Evolutionary conservation across 2,113 vertebrate genomes (phyloP).

Genomic region (Passerina amoena): DNA sequence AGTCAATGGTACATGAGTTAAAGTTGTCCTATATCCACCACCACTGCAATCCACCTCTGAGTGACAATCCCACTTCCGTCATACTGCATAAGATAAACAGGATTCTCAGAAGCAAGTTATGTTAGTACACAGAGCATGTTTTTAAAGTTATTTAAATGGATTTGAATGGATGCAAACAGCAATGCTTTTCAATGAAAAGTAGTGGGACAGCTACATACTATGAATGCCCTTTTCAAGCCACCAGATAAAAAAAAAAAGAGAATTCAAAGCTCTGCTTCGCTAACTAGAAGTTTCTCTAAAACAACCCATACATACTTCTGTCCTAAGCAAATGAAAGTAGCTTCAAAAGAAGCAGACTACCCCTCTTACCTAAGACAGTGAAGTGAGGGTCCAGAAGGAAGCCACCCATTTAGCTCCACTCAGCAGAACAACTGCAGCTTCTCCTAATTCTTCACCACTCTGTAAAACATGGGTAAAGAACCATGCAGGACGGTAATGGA

Average conservation of each 20-base stretch:
- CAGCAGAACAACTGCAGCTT: conserved; percentile 36
- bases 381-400: conserved; percentile 41
- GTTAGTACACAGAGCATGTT: not conserved
- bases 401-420: conserved; percentile 46
- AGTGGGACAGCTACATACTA: not conserved
- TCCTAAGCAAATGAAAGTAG: not conserved
- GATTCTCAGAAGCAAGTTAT: not conserved
- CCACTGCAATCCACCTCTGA: not conserved
- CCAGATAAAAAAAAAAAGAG: not conserved
- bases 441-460: conserved; percentile 55
- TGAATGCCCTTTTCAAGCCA: not conserved
- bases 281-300: not conserved
- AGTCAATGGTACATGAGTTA: not conserved
- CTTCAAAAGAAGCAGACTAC: not conserved
- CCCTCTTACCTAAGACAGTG: conserved; percentile 42
- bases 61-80: not conserved
- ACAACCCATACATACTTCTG: not conserved
- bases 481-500: not conserved
- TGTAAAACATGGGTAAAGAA: conserved; percentile 42
- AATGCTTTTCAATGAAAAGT: not conserved
- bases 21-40: not conserved
- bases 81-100: not conserved
- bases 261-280: not conserved
- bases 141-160: not conserved
- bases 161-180: not conserved